A percentile compares a stretch with the other conserved stretches of the same genome.
These are phyloP conservation scores for Pyrrhopygopsis socrates DNA, from an alignment of 2,888 invertebrate genomes.

Conservation along the genomic window DNA sequence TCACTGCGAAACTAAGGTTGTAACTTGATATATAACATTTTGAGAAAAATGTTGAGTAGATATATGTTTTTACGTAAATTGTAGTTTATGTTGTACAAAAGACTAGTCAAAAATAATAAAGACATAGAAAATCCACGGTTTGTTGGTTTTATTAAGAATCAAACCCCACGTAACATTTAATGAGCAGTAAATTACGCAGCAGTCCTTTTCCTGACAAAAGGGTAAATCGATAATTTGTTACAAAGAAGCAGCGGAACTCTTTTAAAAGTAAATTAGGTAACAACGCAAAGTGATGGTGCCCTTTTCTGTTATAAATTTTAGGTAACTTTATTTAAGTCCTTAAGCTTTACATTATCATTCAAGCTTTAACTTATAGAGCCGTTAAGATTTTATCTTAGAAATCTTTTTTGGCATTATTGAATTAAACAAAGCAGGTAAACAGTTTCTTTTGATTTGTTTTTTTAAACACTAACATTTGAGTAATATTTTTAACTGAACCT, in stretches of 20 bases:
- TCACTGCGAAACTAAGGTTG: slow-evolving; percentile 94
- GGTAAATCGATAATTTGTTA: slow-evolving; percentile 29
- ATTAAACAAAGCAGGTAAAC: too few relatives aligned
- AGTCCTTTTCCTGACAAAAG: not conserved
- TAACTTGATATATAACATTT: slow-evolving; percentile 94
- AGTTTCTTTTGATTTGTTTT: too few relatives aligned
- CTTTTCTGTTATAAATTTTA: slow-evolving; percentile 2
- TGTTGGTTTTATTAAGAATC: slow-evolving; percentile 74
- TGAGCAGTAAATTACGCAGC: not conserved
- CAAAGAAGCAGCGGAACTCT: slow-evolving; percentile 30
- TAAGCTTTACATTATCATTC: slow-evolving; percentile 38
- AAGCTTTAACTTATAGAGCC: slow-evolving; percentile 5
- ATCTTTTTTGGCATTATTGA: slow-evolving; percentile 27
- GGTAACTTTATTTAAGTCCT: slow-evolving; percentile 31
- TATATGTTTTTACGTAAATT: slow-evolving; percentile 94
- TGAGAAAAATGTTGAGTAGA: slow-evolving; percentile 92
- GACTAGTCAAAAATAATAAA: slow-evolving; percentile 93
- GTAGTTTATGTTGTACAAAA: slow-evolving; percentile 94
- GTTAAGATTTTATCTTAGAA: slow-evolving; percentile 11
- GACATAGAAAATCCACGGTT: slow-evolving; percentile 90
- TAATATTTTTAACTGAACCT: too few relatives aligned
- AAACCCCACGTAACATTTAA: not conserved
- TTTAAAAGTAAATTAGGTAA: slow-evolving; percentile 42
- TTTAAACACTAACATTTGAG: too few relatives aligned
- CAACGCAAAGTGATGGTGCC: not conserved